A percentile compares a stretch with the other conserved stretches of the same genome.
Conservation (phyloP, 2,888 invertebrate genomes). For the Dexiosoma caninum region DNA sequence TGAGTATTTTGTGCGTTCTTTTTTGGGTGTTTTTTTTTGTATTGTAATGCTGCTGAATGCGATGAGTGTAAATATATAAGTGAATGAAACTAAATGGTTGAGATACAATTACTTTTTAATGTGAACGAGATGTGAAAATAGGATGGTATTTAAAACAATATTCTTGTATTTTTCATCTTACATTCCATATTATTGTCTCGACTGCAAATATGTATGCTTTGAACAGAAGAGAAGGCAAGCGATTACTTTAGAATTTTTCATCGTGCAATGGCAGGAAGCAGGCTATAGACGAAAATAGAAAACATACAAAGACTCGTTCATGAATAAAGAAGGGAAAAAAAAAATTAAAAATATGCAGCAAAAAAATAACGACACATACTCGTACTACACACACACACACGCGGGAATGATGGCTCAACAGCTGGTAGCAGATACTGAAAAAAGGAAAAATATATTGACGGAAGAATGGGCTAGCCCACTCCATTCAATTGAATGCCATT, state of each 20-base stretch:
- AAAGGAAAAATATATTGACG: no score
- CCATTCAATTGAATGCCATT: no score
- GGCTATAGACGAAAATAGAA: background rate
- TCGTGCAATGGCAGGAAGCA: background rate
- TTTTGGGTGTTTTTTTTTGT: background rate
- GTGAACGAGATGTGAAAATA: conserved; percentile 62
- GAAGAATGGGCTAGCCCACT: no score
- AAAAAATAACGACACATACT: conserved; percentile 47
- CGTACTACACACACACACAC: no score
- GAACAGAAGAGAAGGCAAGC: background rate
- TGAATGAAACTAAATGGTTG: conserved; percentile 56
- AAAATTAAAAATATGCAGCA: no score
- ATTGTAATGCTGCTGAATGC: conserved; percentile 1
- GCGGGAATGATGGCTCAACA: no score
- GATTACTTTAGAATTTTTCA: background rate
- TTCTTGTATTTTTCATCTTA: conserved; percentile 36
- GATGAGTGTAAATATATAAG: background rate
- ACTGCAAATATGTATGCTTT: background rate
- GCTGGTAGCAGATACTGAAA: no score
- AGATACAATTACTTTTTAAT: conserved; percentile 62
- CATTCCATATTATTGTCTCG: background rate
- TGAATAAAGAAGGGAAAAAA: background rate
- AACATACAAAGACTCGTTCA: background rate
- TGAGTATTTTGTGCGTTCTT: background rate
- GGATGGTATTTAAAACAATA: conserved; percentile 62